Percentiles rank a stretch among this genome's conserved stretches.
Conservation (phyloP, 37 sponge, comb jelly and placozoan species). For the Geodia barretti region DNA sequence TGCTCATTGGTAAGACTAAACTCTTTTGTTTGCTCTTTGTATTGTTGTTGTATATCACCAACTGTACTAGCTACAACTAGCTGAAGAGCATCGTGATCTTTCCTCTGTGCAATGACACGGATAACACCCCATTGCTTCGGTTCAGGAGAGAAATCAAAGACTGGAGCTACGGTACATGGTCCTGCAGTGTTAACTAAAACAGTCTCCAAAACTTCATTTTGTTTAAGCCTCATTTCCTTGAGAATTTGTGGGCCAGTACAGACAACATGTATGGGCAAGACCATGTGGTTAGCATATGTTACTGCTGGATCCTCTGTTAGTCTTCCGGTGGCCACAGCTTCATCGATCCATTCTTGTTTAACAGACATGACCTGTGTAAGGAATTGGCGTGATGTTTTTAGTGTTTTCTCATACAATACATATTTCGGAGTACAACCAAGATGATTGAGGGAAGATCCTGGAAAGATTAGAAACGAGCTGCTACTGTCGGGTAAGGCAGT, state of each 20-base stretch:
- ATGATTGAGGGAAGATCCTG: slow-evolving; percentile 47
- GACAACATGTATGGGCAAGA: slow-evolving; percentile 20
- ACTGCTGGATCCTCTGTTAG: slow-evolving; percentile 32
- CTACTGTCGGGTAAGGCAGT: background rate
- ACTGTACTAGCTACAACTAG: background rate
- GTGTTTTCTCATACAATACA: slow-evolving; percentile 67
- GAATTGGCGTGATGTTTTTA: slow-evolving; percentile 69
- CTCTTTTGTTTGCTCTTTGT: slow-evolving; percentile 18
- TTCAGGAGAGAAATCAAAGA: background rate
- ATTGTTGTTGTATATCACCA: background rate
- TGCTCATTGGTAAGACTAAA: slow-evolving; percentile 20
- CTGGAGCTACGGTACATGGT: background rate
- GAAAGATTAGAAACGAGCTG: slow-evolving; percentile 40
- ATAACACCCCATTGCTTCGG: slow-evolving; percentile 18
- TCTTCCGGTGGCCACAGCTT: slow-evolving; percentile 48
- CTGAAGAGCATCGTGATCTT: slow-evolving; percentile 9
- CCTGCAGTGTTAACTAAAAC: background rate
- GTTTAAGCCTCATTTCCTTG: background rate
- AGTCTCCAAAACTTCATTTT: background rate
- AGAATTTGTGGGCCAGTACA: slow-evolving; percentile 21
- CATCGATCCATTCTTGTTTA: slow-evolving; percentile 65
- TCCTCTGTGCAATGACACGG: background rate
- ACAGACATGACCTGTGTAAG: slow-evolving; percentile 59
- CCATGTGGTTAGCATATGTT: slow-evolving; percentile 7
- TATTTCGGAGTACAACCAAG: slow-evolving; percentile 35